Conservation (phyloP, 2,797 vertebrate genomes). For the Argya squamiceps region DNA sequence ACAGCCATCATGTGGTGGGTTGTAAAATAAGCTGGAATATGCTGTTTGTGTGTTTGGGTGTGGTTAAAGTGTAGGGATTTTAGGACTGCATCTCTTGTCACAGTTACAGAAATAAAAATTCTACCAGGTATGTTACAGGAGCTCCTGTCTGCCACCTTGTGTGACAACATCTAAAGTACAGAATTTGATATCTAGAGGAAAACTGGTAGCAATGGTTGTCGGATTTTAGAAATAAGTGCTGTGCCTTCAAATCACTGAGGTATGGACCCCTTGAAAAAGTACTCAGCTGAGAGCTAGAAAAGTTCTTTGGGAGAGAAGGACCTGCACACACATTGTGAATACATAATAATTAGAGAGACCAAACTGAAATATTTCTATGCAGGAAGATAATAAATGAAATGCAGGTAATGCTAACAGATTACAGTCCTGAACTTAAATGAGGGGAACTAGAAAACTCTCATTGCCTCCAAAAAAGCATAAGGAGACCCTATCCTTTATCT, state of each 20-base stretch:
- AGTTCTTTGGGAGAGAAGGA: background rate
- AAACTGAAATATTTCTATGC: background rate
- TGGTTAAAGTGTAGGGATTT: background rate
- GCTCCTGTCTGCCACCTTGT: slow-evolving; percentile 71
- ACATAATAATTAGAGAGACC: background rate
- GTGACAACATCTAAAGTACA: slow-evolving; percentile 26
- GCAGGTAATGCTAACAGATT: background rate
- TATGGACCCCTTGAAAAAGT: background rate
- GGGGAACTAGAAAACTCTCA: background rate
- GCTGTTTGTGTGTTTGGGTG: background rate
- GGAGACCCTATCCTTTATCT: background rate
- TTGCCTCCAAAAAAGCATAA: background rate
- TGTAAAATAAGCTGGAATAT: background rate
- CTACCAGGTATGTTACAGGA: background rate
- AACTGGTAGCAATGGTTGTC: rapidly evolving
- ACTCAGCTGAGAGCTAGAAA: background rate
- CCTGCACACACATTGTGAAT: background rate
- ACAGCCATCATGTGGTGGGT: background rate
- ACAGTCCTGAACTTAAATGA: background rate
- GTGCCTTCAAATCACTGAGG: background rate
- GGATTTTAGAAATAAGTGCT: background rate
- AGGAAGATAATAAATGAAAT: background rate
- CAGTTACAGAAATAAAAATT: background rate
- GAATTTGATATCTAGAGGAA: background rate
- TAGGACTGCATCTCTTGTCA: background rate